These are phyloP conservation scores for Heliconius cydno DNA, from an alignment of 2,888 invertebrate species.

Conservation along the genomic window DNA sequence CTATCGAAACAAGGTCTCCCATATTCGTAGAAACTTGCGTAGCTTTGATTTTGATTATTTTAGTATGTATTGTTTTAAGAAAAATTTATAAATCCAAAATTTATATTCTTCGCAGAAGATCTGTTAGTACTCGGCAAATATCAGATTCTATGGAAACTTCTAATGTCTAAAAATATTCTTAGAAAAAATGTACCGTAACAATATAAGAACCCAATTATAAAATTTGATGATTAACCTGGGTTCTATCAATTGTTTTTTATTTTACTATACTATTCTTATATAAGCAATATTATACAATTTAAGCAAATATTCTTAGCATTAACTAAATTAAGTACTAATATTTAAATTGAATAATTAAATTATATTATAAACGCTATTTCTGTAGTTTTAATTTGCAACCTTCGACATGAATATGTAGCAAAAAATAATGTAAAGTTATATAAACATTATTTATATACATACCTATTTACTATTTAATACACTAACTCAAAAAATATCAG, in stretches of 20 bases:
- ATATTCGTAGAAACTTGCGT: conserved; percentile 56
- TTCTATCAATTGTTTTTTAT: background rate
- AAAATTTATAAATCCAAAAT: conserved; percentile 56
- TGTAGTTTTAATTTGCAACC: background rate
- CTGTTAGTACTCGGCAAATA: conserved; percentile 57
- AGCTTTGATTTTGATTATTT: conserved; percentile 56
- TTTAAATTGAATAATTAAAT: background rate
- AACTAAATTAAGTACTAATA: background rate
- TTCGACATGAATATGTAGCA: background rate
- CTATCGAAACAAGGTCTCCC: conserved; percentile 24
- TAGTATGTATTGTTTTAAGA: conserved; percentile 55
- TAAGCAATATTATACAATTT: background rate
- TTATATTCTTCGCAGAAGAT: conserved; percentile 51
- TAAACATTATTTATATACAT: too few species aligned
- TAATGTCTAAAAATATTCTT: conserved; percentile 49
- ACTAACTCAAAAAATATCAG: too few species aligned
- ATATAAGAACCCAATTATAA: background rate
- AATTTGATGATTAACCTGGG: background rate
- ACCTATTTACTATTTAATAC: too few species aligned
- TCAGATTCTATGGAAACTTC: conserved; percentile 59
- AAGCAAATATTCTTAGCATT: background rate
- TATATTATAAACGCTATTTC: background rate
- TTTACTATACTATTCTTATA: background rate
- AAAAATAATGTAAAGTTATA: too few species aligned
- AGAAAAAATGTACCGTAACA: background rate